Conservation (phyloP, 2,797 vertebrate genomes). For the Prionace glauca region DNA sequence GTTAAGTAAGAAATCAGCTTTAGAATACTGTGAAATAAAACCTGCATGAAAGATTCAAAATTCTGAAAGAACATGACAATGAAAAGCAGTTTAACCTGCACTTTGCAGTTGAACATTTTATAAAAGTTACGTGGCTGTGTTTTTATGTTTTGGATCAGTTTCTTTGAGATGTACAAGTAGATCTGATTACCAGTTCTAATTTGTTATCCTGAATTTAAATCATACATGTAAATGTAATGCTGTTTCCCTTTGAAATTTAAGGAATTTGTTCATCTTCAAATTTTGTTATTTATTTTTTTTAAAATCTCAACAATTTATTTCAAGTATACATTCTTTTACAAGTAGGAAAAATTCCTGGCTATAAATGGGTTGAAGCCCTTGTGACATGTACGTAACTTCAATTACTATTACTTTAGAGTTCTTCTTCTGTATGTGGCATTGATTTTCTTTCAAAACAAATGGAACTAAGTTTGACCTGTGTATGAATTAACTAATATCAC, state of each 20-base stretch:
- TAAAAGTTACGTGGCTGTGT: neutral
- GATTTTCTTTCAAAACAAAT: neutral
- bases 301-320: neutral
- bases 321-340: conserved; percentile 3
- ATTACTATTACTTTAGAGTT: neutral
- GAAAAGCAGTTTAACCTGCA: neutral
- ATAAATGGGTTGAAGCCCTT: neutral
- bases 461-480: neutral
- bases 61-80: neutral
- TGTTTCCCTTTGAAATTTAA: neutral
- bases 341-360: conserved; percentile 20
- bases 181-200: neutral
- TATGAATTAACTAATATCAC: neutral
- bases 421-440: neutral
- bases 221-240: neutral
- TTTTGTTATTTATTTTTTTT: neutral
- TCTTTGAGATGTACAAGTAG: neutral
- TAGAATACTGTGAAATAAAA: too few species aligned
- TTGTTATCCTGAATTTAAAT: neutral
- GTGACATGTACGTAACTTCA: neutral
- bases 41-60: neutral
- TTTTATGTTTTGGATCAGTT: neutral
- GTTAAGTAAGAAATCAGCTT: neutral
- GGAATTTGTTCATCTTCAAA: neutral
- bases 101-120: neutral